A percentile compares a stretch with the other conserved stretches of the same genome.
phyloP scores from a whole-genome alignment of 2,797 vertebrate genomes.

The Dermochelys coriacea region DNA sequence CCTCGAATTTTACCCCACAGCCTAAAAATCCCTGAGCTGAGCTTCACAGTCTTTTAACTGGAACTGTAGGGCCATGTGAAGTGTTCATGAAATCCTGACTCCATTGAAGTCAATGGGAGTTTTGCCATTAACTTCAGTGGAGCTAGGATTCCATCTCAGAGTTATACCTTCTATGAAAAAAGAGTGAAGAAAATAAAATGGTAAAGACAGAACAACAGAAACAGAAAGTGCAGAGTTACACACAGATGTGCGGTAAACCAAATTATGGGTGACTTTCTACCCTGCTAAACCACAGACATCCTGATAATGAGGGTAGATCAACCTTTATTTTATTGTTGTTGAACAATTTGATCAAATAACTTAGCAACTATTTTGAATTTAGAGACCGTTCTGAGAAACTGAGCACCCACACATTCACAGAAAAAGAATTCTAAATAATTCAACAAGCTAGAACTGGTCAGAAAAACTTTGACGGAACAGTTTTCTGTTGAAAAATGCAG shows the following conservation, averaged over 20 bases:
- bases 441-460: neutral
- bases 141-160: neutral
- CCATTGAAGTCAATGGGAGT: neutral
- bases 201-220: neutral
- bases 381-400: neutral
- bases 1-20: neutral
- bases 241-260: neutral
- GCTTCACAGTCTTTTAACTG: neutral
- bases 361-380: neutral
- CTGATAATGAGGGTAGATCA: neutral
- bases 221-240: neutral
- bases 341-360: neutral
- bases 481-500: accelerated
- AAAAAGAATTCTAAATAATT: neutral
- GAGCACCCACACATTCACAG: neutral
- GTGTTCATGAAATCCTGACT: neutral
- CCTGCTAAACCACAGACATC: neutral
- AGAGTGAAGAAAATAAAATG: neutral
- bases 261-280: neutral
- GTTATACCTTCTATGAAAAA: neutral
- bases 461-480: neutral
- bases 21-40: neutral
- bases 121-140: neutral
- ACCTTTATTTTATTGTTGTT: neutral
- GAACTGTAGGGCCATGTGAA: neutral